Conservation (phyloP, 2,113 vertebrate genomes). For the Accipiter cooperii region DNA sequence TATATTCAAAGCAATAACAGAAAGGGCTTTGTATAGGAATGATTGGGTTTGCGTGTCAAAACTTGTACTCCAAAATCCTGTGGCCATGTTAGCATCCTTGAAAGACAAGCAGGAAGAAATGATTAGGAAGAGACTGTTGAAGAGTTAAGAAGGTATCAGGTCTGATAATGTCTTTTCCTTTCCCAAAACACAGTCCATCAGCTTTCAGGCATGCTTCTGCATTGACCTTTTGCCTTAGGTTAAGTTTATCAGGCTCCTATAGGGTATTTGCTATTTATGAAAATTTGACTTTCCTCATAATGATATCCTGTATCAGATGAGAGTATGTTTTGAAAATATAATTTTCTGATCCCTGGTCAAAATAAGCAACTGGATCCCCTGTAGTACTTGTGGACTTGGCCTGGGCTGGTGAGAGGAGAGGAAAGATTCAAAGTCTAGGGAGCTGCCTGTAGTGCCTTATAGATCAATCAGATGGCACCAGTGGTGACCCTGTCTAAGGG, state of each 20-base stretch:
- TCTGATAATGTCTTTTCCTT: background rate
- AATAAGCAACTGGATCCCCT: background rate
- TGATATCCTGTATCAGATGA: background rate
- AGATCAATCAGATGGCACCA: background rate
- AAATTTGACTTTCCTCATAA: background rate
- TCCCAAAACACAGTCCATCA: background rate
- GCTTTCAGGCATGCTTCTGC: background rate
- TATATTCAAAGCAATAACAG: background rate
- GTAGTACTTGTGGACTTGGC: background rate
- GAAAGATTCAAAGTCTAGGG: background rate
- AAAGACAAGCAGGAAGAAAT: background rate
- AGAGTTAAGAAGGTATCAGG: background rate
- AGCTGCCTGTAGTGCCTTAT: background rate
- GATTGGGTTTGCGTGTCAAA: background rate
- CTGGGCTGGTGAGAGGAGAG: background rate
- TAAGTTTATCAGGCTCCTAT: background rate
- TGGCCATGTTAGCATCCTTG: background rate
- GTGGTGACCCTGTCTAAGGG: background rate
- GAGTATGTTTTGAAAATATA: background rate
- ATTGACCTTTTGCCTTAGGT: background rate
- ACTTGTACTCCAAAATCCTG: background rate
- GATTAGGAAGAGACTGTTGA: background rate
- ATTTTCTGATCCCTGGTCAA: background rate
- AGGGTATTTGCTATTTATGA: background rate
- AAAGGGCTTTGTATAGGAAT: background rate